Conservation (phyloP, 2,113 vertebrate genomes). For the Bufo gargarizans region DNA sequence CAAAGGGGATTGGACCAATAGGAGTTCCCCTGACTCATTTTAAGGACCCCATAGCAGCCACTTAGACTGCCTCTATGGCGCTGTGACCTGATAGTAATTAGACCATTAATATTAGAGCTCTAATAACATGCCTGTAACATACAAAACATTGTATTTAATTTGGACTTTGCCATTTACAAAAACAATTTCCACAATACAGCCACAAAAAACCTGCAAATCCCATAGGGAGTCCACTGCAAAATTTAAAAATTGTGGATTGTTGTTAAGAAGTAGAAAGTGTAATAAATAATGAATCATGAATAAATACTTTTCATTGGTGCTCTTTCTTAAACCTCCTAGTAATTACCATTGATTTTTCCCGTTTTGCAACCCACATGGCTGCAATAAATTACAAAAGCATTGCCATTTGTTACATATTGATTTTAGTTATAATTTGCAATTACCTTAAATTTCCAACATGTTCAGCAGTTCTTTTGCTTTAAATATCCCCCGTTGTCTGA, state of each 20-base stretch:
- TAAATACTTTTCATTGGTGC: slow-evolving; percentile 35
- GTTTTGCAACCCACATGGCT: slow-evolving; percentile 17
- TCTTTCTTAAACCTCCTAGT: slow-evolving; percentile 20
- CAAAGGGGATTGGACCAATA: too few relatives aligned
- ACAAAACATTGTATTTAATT: not conserved
- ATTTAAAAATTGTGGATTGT: not conserved
- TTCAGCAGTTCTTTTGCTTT: slow-evolving; percentile 20
- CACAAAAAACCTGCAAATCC: not conserved
- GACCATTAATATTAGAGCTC: too few relatives aligned
- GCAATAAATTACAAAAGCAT: slow-evolving; percentile 28
- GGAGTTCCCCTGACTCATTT: too few relatives aligned
- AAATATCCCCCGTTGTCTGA: not conserved
- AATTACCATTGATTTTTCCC: slow-evolving; percentile 51
- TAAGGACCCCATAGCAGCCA: too few relatives aligned
- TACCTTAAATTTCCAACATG: slow-evolving; percentile 19
- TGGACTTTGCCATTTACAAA: not conserved
- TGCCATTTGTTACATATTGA: slow-evolving; percentile 50
- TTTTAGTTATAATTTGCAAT: slow-evolving; percentile 40
- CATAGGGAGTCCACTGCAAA: not conserved
- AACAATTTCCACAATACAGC: not conserved
- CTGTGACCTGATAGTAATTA: too few relatives aligned
- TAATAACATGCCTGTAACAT: not conserved
- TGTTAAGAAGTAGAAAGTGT: not conserved
- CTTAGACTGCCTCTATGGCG: too few relatives aligned
- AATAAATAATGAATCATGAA: slow-evolving; percentile 1